These are phyloP conservation scores for Podarcis muralis DNA, from an alignment of 2,113 vertebrate genomes.

Conservation along the genomic window DNA sequence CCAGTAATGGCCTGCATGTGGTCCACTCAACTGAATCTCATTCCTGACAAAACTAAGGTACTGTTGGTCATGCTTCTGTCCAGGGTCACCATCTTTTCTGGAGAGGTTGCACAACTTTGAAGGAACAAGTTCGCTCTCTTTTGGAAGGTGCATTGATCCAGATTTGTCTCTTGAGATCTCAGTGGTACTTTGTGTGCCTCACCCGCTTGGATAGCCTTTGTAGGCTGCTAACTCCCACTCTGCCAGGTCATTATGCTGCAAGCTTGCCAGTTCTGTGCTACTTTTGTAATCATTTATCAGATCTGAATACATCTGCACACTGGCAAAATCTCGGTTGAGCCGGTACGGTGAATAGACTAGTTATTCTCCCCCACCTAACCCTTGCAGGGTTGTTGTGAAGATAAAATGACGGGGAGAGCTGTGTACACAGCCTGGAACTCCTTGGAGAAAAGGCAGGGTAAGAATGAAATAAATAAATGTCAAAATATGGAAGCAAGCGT, in stretches of 20 bases:
- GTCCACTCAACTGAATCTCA: neutral
- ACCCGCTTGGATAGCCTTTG: neutral
- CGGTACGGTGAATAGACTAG: neutral
- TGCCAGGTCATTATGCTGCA: neutral
- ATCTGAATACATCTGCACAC: neutral
- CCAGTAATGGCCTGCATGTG: neutral
- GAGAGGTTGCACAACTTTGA: neutral
- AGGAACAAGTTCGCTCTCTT: neutral
- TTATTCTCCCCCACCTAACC: neutral
- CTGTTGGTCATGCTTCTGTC: neutral
- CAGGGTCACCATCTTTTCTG: too few species aligned
- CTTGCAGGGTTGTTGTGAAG: neutral
- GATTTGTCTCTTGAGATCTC: neutral
- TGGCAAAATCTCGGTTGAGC: neutral
- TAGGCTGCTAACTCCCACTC: too few species aligned
- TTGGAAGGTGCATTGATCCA: neutral
- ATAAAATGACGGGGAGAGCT: neutral
- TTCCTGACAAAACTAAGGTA: neutral
- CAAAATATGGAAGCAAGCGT: neutral
- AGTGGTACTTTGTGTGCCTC: neutral
- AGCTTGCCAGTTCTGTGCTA: neutral
- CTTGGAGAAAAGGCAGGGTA: neutral
- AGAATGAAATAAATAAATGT: neutral
- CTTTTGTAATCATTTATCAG: neutral
- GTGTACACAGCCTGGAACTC: neutral